Evolutionary conservation across 2,888 invertebrate genomes (phyloP).

Genomic region (Gymnosoma rotundatum): DNA sequence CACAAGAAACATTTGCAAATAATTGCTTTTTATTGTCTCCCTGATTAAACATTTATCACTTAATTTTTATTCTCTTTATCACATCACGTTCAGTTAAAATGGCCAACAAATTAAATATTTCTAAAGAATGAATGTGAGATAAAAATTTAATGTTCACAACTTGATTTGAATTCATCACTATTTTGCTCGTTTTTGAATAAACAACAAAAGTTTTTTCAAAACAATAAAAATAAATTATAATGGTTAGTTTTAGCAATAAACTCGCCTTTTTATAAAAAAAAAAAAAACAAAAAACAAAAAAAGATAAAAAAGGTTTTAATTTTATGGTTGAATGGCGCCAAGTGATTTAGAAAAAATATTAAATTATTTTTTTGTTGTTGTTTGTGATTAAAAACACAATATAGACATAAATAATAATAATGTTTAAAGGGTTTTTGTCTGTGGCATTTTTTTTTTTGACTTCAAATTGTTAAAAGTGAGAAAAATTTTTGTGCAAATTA

Average conservation of each 20-base stretch:
- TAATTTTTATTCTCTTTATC: neutral
- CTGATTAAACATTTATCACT: conserved; percentile 1
- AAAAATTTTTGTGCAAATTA: too few species aligned
- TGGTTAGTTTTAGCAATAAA: conserved; percentile 48
- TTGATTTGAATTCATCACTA: conserved; percentile 33
- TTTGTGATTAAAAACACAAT: neutral
- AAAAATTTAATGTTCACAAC: neutral
- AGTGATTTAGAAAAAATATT: conserved; percentile 50
- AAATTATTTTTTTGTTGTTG: conserved; percentile 18
- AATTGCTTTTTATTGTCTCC: neutral
- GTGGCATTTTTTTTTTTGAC: too few species aligned
- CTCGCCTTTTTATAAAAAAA: conserved; percentile 43
- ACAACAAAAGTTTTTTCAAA: conserved; percentile 8
- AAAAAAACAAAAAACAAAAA: conserved; percentile 34
- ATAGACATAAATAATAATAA: conserved; percentile 38
- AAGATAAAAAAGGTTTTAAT: conserved; percentile 47
- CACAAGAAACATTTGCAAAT: too few species aligned
- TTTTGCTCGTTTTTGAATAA: conserved; percentile 2
- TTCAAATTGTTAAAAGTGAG: too few species aligned
- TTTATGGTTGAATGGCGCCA: conserved; percentile 64
- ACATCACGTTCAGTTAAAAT: conserved; percentile 8
- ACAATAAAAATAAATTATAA: conserved; percentile 12
- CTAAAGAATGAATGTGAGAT: too few species aligned
- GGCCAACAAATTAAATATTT: too few species aligned
- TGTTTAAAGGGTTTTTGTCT: neutral